A percentile compares a stretch with the other conserved stretches of the same genome.
phyloP scores from a whole-genome alignment of 2,888 invertebrate species.

The Parasteatoda lunata region DNA sequence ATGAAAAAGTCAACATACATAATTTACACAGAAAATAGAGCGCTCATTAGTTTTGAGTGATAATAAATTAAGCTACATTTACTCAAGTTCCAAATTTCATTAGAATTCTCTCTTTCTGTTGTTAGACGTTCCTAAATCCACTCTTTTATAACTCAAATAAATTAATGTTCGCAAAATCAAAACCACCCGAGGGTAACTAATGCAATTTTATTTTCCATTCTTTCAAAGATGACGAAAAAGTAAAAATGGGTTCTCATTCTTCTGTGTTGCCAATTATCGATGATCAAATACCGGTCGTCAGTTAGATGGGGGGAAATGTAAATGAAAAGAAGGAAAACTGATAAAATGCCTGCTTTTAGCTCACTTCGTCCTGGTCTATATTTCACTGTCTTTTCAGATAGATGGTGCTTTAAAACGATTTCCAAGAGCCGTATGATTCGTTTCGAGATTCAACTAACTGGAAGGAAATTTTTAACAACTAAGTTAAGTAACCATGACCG shows the following conservation, averaged over 20 bases:
- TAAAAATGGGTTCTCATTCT: slow-evolving; percentile 16
- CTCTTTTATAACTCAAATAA: slow-evolving; percentile 12
- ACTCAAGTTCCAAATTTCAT: slow-evolving; percentile 5
- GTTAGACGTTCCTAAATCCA: background rate
- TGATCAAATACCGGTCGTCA: slow-evolving; percentile 55
- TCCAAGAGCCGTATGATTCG: slow-evolving; percentile 58
- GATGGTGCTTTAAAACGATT: slow-evolving; percentile 33
- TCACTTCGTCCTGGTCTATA: background rate
- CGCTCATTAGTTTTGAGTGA: background rate
- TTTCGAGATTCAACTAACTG: slow-evolving; percentile 46
- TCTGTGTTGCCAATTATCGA: slow-evolving; percentile 44
- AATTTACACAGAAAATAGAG: background rate
- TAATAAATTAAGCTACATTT: slow-evolving; percentile 2
- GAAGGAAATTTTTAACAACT: slow-evolving; percentile 44
- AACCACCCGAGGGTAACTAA: slow-evolving; percentile 22
- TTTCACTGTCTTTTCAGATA: slow-evolving; percentile 41
- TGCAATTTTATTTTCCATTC: slow-evolving; percentile 32
- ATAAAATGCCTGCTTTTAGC: slow-evolving; percentile 31
- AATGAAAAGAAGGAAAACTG: slow-evolving; percentile 36
- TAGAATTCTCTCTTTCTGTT: background rate
- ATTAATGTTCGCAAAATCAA: slow-evolving; percentile 31
- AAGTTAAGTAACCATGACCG: slow-evolving; percentile 63
- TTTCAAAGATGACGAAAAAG: slow-evolving; percentile 17
- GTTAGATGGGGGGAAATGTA: slow-evolving; percentile 15
- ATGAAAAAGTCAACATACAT: background rate